Base-by-base conservation (phyloP, 2,113 vertebrate genomes). In the Lasiurus borealis region DNA sequence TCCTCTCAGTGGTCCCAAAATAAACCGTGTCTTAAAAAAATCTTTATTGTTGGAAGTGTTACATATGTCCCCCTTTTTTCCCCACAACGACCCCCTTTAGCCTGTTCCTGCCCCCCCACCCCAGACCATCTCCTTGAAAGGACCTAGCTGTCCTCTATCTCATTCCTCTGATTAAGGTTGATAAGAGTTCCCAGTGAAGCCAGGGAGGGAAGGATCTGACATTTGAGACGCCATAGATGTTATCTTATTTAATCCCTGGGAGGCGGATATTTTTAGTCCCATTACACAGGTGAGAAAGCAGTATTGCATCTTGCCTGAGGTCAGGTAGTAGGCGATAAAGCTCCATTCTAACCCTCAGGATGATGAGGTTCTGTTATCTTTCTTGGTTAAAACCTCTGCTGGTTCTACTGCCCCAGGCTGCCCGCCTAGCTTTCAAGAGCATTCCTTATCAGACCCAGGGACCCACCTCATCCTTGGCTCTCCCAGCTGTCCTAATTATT, bases 241-340 rank as follows among this genome's bases (percentile, higher is more conserved):
- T 84, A 95, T 75, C 36, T 95, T 96, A 64, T 46, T 80, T 85
- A 93, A 77, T 83, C 73, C 66, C 34, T 36, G 23, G 11, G 75
- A 91, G 71, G 48, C 88, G 73, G 68, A 21, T 95, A 82, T 77
- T 93, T 96, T 91, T 88, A 83, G 92, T 91, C 90, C 85, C 88
- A 46, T 92, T 93, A 71, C 93, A 83, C 44, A 78, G 93, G 82
- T 75, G 44, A 95, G 77, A 93, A 88, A 92, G 50, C 71, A 68
- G 46, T 48, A 91, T 52, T 84, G 34, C 50, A 15, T 84, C 66
- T 84, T 91, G 80, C 84, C 92, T 69, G 54, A 92, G 77, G 64
- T 90, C 81, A 83, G 69, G 73, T 34, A 8, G 72, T 59, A 88
- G 68, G 36, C 15, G 3, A 6, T 80, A 31, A 69, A 86, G 46